A percentile compares a stretch with the other conserved stretches of the same genome.
These are phyloP conservation scores for Tetrapedia diversipes DNA, from an alignment of 2,888 invertebrate species.

Conservation along the genomic window DNA sequence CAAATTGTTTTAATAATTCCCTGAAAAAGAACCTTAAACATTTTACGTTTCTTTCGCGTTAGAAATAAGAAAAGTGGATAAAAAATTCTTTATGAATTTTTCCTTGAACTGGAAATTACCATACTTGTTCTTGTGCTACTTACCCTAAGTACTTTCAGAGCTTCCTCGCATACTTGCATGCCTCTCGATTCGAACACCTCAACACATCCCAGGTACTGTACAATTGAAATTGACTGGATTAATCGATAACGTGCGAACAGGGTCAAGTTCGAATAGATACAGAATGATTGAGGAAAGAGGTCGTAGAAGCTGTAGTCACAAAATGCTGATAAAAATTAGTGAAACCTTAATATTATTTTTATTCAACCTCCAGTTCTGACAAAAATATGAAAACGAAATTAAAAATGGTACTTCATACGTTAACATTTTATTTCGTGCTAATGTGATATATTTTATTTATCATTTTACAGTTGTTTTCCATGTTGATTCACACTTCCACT, in stretches of 20 bases:
- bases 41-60: too few species aligned
- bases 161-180: slow-evolving; percentile 99
- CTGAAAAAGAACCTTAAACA: too few species aligned
- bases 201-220: slow-evolving; percentile 97
- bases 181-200: slow-evolving; percentile 99
- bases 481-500: too few species aligned
- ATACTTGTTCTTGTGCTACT: slow-evolving; percentile 78
- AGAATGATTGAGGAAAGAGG: neutral
- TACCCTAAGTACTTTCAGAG: slow-evolving; percentile 97
- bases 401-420: too few species aligned
- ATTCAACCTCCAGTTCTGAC: neutral
- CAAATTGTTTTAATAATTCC: too few species aligned
- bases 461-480: too few species aligned
- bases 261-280: neutral
- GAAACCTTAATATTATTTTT: neutral
- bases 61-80: too few species aligned
- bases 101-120: too few species aligned
- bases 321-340: too few species aligned
- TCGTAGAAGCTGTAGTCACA: neutral
- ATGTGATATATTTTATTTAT: too few species aligned
- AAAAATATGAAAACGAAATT: neutral
- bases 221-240: slow-evolving; percentile 51
- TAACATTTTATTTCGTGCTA: too few species aligned
- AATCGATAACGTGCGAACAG: slow-evolving; percentile 3
- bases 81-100: too few species aligned